Conservation (phyloP, 1,140 invertebrate genomes). For the Bombyx mori region ASM3026992v2 NC_085117.1:10411501-10412000, state of each 20-base stretch:
- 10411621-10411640: constrained; percentile 54
- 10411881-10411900: too few relatives aligned
- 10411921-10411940: too few relatives aligned
- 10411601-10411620: constrained; percentile 56
- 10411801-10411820: too few relatives aligned
- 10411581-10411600: constrained; percentile 32
- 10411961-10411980: too few relatives aligned
- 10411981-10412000: too few relatives aligned
- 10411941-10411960: too few relatives aligned
- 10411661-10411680: constrained; percentile 60
- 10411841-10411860: too few relatives aligned
- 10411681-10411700: constrained; percentile 69
- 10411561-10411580: constrained; percentile 30
- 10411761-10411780: constrained; percentile 41
- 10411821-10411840: too few relatives aligned
- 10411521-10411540: neutral
- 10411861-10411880: too few relatives aligned
- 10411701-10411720: constrained; percentile 70
- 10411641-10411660: constrained; percentile 54
- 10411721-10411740: constrained; percentile 64
- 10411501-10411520: too few relatives aligned
- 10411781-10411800: constrained; percentile 35
- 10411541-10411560: neutral
- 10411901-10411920: too few relatives aligned
- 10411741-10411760: constrained; percentile 70